Conservation (phyloP, 2,888 invertebrate genomes). For the Pasiphila rectangulata region DNA sequence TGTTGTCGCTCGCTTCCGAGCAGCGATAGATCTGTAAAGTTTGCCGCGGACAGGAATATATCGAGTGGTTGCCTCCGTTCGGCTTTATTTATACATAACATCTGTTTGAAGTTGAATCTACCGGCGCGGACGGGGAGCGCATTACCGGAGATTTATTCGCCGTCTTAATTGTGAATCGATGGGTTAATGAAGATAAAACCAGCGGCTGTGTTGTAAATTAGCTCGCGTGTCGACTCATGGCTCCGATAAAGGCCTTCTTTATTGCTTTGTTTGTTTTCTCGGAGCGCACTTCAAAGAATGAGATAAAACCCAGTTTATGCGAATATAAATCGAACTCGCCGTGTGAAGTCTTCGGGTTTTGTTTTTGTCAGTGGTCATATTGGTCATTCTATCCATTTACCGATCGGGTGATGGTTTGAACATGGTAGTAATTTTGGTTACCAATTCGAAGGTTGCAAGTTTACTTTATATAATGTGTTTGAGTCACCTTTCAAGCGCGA, state of each 20-base stretch:
- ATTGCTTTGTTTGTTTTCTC: conserved; percentile 80
- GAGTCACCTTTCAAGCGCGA: no score
- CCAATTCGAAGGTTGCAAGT: no score
- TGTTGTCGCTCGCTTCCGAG: conserved; percentile 58
- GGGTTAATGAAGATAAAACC: conserved; percentile 82
- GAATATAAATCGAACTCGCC: conserved; percentile 64
- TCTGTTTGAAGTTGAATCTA: conserved; percentile 80
- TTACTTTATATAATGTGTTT: no score
- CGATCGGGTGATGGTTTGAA: neutral
- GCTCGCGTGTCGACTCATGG: conserved; percentile 80
- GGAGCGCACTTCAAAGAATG: conserved; percentile 76
- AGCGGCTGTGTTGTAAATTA: conserved; percentile 80
- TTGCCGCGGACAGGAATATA: conserved; percentile 80
- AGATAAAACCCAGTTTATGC: conserved; percentile 77
- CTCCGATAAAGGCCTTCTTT: conserved; percentile 79
- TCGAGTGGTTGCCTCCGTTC: conserved; percentile 80
- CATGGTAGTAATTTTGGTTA: no score
- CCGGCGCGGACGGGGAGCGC: conserved; percentile 78
- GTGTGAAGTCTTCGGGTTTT: conserved; percentile 33
- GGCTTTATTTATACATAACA: conserved; percentile 80
- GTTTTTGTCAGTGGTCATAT: neutral
- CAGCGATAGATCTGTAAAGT: conserved; percentile 78
- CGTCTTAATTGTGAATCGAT: conserved; percentile 82
- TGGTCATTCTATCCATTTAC: conserved; percentile 28
- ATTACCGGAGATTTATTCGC: conserved; percentile 80